phyloP scores from a whole-genome alignment of 2,113 vertebrate species.

The Takifugu bimaculatus region DNA sequence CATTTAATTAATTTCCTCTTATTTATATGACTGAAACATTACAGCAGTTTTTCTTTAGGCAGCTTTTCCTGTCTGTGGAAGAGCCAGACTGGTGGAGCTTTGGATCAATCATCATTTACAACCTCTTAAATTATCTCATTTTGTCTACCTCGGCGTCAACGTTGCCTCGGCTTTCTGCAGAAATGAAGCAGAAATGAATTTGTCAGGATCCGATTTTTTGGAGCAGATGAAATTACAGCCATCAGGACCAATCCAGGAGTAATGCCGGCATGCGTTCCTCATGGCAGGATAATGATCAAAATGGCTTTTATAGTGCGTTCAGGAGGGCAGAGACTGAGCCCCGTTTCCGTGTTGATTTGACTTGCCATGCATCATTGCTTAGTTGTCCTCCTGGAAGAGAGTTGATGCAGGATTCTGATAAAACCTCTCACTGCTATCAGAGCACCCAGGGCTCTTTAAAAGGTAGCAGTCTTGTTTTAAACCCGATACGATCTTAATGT shows the following conservation, averaged over 20 bases:
- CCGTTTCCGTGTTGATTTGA: slow-evolving; percentile 65
- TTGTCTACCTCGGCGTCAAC: slow-evolving; percentile 39
- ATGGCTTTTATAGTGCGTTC: slow-evolving; percentile 53
- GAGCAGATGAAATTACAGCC: slow-evolving; percentile 65
- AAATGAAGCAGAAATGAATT: slow-evolving; percentile 59
- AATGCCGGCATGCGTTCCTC: slow-evolving; percentile 57
- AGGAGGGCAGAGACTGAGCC: slow-evolving; percentile 54
- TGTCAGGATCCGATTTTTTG: slow-evolving; percentile 67
- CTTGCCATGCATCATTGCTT: slow-evolving; percentile 59
- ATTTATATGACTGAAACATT: slow-evolving; percentile 75
- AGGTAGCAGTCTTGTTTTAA: slow-evolving; percentile 33
- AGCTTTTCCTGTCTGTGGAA: slow-evolving; percentile 74
- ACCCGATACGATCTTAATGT: slow-evolving; percentile 52
- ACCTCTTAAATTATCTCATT: slow-evolving; percentile 57
- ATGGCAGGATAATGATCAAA: slow-evolving; percentile 59
- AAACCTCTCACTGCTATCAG: slow-evolving; percentile 31
- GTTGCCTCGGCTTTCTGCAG: not conserved
- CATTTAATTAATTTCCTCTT: slow-evolving; percentile 93
- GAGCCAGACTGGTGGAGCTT: slow-evolving; percentile 59
- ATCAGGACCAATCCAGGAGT: slow-evolving; percentile 68
- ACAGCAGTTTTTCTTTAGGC: slow-evolving; percentile 67
- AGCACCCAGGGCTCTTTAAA: slow-evolving; percentile 27
- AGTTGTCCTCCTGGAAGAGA: slow-evolving; percentile 33
- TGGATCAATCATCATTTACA: slow-evolving; percentile 59
- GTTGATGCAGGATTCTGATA: slow-evolving; percentile 26